Base-by-base conservation (phyloP, 2,888 invertebrate genomes). In the Branchellion lobata region DNA sequence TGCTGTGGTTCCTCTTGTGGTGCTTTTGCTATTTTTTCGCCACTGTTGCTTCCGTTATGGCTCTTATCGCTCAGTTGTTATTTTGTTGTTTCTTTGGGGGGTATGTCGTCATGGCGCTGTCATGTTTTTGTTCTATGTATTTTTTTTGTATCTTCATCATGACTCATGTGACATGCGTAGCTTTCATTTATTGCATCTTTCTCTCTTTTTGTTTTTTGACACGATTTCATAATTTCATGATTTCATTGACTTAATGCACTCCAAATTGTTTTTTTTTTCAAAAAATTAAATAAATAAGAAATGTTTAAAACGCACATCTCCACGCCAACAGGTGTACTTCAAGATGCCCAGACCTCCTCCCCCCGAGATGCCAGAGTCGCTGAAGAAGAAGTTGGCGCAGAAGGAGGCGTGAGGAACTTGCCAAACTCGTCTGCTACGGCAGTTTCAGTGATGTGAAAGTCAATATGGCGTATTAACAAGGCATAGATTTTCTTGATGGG, bases 261-360 rank as follows among this genome's bases (percentile, higher is more conserved):
- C 65, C 65, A 65, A 65, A 14, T 65, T 65, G n/a, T 14, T 8
- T 14, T 27, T 65, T 65, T n/a, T 27, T 8, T 65, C n/a, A 65
- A 14, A 18, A 47, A 8, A 47, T 18, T 47, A 18, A 14, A 14
- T 8, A 8, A 47, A n/a, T n/a, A 47, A 8, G 47, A 8, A 14
- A 18, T 8, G 47, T 8, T 47, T 47, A 18, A 47, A 47, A 47
- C 18, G 18, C 8, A 47, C 47, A 18, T 8, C 18, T 47, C 18
- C 18, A 18, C n/a, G 5, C 21, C 21, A 94, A 82, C 95, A 95
- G 88, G 94, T 94, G 36, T 84, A 83, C 83, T 87, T 89, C 85
- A 85, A 92, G 83, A 92, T 97, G 90, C 97, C 96, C 81, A 92
- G 97, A 84, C 96, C 96, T 81, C 96, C 97, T 86, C 96, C 96